These are phyloP conservation scores for Alectura lathami DNA, from an alignment of 2,113 vertebrate genomes.

Conservation along the genomic window DNA sequence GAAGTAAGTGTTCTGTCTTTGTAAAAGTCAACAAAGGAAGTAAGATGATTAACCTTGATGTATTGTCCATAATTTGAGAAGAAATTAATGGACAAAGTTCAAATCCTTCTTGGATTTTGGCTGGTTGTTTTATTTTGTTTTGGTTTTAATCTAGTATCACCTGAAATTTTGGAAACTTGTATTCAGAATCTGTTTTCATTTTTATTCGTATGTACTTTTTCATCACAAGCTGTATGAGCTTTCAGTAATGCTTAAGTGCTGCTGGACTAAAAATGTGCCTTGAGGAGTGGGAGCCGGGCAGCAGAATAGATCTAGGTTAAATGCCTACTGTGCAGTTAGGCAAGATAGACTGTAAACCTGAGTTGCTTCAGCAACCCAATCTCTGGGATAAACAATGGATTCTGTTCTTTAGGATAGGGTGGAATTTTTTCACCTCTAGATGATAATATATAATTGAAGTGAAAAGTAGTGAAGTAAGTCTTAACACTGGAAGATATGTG, in stretches of 20 bases:
- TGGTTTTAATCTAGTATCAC: not conserved
- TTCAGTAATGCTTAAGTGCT: not conserved
- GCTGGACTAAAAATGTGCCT: not conserved
- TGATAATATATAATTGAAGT: not conserved
- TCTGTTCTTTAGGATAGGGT: not conserved
- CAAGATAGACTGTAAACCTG: not conserved
- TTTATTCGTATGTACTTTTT: not conserved
- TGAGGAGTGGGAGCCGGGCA: not conserved
- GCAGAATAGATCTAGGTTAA: not conserved
- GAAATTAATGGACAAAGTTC: not conserved
- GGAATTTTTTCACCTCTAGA: not conserved
- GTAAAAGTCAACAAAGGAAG: not conserved
- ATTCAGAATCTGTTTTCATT: not conserved
- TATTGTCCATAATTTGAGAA: not conserved
- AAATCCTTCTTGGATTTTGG: not conserved
- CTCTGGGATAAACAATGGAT: not conserved
- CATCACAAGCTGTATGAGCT: not conserved
- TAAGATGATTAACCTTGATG: not conserved
- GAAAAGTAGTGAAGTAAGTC: not conserved
- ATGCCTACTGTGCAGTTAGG: not conserved
- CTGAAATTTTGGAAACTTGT: not conserved
- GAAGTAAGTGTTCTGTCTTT: not conserved
- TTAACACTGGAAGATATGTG: not conserved
- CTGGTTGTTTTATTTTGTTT: too few species aligned
- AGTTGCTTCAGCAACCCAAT: not conserved